These are phyloP conservation scores for Prorops nasuta DNA, from an alignment of 1,140 invertebrate genomes.

Conservation along the genomic window DNA sequence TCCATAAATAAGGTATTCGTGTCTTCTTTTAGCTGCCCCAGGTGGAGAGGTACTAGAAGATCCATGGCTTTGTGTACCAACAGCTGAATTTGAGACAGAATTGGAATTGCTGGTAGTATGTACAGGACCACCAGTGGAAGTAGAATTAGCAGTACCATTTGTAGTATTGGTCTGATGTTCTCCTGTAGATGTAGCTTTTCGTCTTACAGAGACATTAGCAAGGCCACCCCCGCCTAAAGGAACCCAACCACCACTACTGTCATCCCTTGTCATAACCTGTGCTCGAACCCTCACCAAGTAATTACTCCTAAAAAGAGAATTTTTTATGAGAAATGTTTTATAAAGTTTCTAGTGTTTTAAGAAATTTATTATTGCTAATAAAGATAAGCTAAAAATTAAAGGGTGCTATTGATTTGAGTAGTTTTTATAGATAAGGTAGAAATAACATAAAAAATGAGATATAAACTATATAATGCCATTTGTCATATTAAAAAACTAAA, in stretches of 20 bases:
- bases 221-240: constrained; percentile 90
- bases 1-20: constrained; percentile 89
- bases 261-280: constrained; percentile 98
- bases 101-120: constrained; percentile 28
- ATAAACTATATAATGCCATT: too few species aligned
- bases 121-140: constrained; percentile 31
- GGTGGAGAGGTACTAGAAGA: constrained; percentile 45
- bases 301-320: constrained; percentile 69
- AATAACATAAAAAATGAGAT: background rate
- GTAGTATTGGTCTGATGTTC: constrained; percentile 30
- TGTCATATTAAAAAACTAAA: background rate
- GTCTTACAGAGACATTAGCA: constrained; percentile 86
- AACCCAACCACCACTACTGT: constrained; percentile 94
- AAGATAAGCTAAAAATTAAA: too few species aligned
- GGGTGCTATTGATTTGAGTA: too few species aligned
- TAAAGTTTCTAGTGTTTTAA: background rate
- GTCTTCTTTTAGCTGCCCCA: constrained; percentile 56
- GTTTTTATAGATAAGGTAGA: too few species aligned
- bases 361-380: too few species aligned
- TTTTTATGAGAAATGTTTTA: background rate
- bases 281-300: constrained; percentile 94
- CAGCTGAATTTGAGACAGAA: constrained; percentile 26
- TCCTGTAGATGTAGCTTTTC: constrained; percentile 56
- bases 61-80: constrained; percentile 33
- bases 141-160: constrained; percentile 31